phyloP scores from a whole-genome alignment of 2,797 vertebrate species.

The Sparidentex hasta region DNA sequence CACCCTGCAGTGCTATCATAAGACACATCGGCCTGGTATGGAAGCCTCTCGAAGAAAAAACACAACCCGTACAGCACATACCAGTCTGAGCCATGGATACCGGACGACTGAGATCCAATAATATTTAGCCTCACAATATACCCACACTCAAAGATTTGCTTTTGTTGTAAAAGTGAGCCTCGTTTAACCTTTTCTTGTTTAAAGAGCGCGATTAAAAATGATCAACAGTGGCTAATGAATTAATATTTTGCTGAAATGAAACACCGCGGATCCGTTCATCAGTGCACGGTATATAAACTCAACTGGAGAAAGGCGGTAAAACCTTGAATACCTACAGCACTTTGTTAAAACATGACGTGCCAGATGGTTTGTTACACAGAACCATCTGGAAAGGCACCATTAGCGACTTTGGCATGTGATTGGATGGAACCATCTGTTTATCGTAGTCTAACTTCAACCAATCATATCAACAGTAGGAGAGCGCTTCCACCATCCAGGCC shows the following conservation, averaged over 20 bases:
- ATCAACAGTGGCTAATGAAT: slow-evolving; percentile 3
- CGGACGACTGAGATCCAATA: slow-evolving; percentile 39
- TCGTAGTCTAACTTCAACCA: too few relatives aligned
- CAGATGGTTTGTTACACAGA: too few relatives aligned
- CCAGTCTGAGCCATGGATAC: slow-evolving; percentile 52
- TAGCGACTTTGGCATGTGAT: too few relatives aligned
- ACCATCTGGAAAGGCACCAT: too few relatives aligned
- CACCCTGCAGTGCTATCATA: slow-evolving; percentile 63
- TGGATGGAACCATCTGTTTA: too few relatives aligned
- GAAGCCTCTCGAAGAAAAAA: slow-evolving; percentile 47
- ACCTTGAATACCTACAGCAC: not conserved
- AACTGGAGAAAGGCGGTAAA: not conserved
- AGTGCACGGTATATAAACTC: not conserved
- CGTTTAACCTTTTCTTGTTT: slow-evolving; percentile 35
- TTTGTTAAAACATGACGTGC: not conserved
- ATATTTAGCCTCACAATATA: slow-evolving; percentile 64
- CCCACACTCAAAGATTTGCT: slow-evolving; percentile 52
- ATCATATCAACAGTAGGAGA: too few relatives aligned
- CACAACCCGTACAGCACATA: slow-evolving; percentile 51
- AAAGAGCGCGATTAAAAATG: slow-evolving; percentile 8
- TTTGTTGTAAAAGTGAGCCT: slow-evolving; percentile 50
- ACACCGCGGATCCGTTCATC: not conserved
- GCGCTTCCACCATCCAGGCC: too few relatives aligned
- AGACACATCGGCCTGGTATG: slow-evolving; percentile 40
- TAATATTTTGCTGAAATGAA: slow-evolving; percentile 27